A percentile compares a stretch with the other conserved stretches of the same genome.
These are phyloP conservation scores for Neostethus bicornis DNA, from an alignment of 2,797 vertebrate genomes.

Conservation along the genomic window DNA sequence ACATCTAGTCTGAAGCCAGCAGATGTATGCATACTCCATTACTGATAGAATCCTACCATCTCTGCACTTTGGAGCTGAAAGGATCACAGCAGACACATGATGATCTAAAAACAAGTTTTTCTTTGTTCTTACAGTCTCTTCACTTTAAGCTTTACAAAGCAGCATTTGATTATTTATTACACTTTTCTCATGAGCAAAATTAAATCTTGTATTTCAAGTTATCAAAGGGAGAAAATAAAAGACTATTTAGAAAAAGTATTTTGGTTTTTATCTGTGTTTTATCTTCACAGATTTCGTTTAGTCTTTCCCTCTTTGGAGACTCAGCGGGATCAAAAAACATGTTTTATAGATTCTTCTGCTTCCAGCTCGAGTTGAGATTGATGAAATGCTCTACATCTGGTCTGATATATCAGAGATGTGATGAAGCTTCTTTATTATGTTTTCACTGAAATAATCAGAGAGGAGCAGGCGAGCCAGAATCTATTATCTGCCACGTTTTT, in stretches of 20 bases:
- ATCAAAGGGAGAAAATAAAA: slow-evolving; percentile 50
- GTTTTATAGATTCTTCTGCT: slow-evolving; percentile 14
- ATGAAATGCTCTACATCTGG: slow-evolving; percentile 44
- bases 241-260: slow-evolving; percentile 9
- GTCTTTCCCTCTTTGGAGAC: neutral
- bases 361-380: slow-evolving; percentile 7
- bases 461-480: slow-evolving; percentile 16
- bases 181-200: slow-evolving; percentile 34
- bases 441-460: slow-evolving; percentile 36
- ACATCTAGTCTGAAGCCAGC: neutral
- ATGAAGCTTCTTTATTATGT: slow-evolving; percentile 25
- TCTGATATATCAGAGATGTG: slow-evolving; percentile 24
- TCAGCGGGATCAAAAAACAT: slow-evolving; percentile 25
- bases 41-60: neutral
- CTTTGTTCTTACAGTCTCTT: slow-evolving; percentile 35
- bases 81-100: neutral
- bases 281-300: slow-evolving; percentile 13
- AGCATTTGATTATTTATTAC: slow-evolving; percentile 9
- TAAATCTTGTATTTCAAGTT: slow-evolving; percentile 27
- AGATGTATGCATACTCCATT: neutral
- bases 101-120: slow-evolving; percentile 5
- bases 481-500: slow-evolving; percentile 15
- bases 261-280: slow-evolving; percentile 13
- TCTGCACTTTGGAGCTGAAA: neutral
- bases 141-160: slow-evolving; percentile 38